Conservation (phyloP, 2,797 vertebrate genomes). For the Mormyrus hasselquistii region DNA sequence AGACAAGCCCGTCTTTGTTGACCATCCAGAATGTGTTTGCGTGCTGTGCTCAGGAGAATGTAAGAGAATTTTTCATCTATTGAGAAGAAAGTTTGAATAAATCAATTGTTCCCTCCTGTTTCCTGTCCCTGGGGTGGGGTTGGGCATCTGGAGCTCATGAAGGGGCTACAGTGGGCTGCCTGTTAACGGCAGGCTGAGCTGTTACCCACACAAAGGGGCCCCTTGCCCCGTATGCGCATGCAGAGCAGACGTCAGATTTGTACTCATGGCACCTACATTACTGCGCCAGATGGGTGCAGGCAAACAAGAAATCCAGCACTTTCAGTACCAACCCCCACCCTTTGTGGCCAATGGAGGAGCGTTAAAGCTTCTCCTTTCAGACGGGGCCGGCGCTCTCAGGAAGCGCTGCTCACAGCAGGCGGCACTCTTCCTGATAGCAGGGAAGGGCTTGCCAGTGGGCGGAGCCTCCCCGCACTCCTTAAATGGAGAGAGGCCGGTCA, state of each 20-base stretch:
- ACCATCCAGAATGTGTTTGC: not conserved
- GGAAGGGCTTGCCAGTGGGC: constrained; percentile 17
- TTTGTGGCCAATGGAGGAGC: not conserved
- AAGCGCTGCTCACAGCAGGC: not conserved
- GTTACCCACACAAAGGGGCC: not conserved
- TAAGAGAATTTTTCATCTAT: not conserved
- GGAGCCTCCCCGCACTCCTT: constrained; percentile 30
- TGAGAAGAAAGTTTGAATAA: constrained; percentile 1
- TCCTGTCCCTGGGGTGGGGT: not conserved
- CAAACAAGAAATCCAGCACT: not conserved
- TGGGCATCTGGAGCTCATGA: not conserved
- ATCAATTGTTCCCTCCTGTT: constrained; percentile 9
- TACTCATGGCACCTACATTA: not conserved
- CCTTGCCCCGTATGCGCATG: not conserved
- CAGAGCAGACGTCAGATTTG: not conserved
- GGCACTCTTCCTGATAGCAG: not conserved
- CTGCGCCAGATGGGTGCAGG: not conserved
- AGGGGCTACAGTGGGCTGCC: not conserved
- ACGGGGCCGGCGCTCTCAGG: not conserved
- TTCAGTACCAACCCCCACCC: not conserved
- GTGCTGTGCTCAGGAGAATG: not conserved
- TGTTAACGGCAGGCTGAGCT: not conserved
- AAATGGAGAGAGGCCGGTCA: constrained; percentile 36
- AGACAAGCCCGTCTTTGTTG: not conserved
- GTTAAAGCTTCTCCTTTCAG: not conserved